phyloP scores from a whole-genome alignment of 1,140 invertebrate genomes.

The Drosophila oshimai region DNA sequence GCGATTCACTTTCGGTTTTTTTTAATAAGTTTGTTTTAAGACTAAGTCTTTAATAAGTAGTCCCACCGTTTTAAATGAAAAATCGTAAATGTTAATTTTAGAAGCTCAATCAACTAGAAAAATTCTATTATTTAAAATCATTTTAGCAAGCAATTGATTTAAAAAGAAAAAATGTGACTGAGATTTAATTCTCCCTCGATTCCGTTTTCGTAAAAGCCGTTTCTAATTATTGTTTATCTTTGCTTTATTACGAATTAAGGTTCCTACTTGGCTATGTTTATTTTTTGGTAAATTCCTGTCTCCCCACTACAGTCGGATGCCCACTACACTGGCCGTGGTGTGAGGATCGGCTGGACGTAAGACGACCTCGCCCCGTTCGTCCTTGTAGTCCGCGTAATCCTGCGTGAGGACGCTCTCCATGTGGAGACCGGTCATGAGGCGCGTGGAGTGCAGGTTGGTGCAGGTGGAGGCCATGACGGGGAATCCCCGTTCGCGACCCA shows the following conservation, averaged over 20 bases:
- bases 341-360: conserved; percentile 42
- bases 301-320: conserved; percentile 55
- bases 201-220: too few relatives aligned
- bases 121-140: too few relatives aligned
- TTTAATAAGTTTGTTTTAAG: too few relatives aligned
- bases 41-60: too few relatives aligned
- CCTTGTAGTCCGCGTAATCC: conserved; percentile 49
- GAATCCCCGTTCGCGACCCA: conserved; percentile 33
- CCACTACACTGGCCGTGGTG: conserved; percentile 44
- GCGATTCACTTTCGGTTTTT: too few relatives aligned
- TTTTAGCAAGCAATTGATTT: too few relatives aligned
- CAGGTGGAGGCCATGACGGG: conserved; percentile 42
- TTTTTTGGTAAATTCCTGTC: not conserved
- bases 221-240: not conserved
- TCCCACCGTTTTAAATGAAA: too few relatives aligned
- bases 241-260: not conserved
- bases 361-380: conserved; percentile 39
- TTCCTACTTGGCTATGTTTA: not conserved
- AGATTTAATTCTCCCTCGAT: too few relatives aligned
- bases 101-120: too few relatives aligned
- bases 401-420: conserved; percentile 38
- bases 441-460: conserved; percentile 40
- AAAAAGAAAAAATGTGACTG: too few relatives aligned
- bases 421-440: conserved; percentile 31
- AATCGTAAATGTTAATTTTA: too few relatives aligned